phyloP scores from a whole-genome alignment of 2,797 vertebrate genomes.

The Eupleurogrammus muticus region DNA sequence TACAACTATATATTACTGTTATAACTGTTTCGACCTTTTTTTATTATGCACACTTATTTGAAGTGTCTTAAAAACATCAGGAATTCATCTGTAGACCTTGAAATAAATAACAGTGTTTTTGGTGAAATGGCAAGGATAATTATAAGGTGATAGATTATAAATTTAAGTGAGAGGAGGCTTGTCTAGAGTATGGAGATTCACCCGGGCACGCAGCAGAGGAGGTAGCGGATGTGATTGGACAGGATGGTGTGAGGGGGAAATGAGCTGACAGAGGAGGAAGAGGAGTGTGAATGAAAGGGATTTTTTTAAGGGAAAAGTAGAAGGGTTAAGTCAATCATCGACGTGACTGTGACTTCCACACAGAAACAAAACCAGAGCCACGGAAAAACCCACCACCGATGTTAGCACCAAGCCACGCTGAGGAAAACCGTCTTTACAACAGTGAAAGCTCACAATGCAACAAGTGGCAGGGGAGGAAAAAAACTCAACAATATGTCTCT shows the following conservation, averaged over 20 bases:
- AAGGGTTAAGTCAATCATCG: conserved; percentile 61
- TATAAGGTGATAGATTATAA: conserved; percentile 13
- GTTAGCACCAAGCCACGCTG: conserved; percentile 56
- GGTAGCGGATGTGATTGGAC: conserved; percentile 55
- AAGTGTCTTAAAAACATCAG: background rate
- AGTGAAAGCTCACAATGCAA: background rate
- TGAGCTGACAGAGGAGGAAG: conserved; percentile 9
- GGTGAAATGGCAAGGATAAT: conserved; percentile 32
- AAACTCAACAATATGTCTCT: background rate
- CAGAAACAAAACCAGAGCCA: conserved; percentile 43
- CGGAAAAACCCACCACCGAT: conserved; percentile 60
- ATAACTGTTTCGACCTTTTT: too few species aligned
- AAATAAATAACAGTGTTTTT: background rate
- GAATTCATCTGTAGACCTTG: conserved; percentile 5
- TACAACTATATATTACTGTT: too few species aligned
- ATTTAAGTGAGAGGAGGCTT: conserved; percentile 53
- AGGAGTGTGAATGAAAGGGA: conserved; percentile 23
- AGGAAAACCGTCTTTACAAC: conserved; percentile 18
- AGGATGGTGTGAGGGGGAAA: conserved; percentile 30
- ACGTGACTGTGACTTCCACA: conserved; percentile 38
- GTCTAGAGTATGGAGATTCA: conserved; percentile 45
- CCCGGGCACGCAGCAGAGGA: conserved; percentile 25
- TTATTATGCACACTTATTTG: too few species aligned
- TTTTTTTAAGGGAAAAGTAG: conserved; percentile 17
- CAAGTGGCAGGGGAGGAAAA: background rate